Conservation (phyloP, 2,888 invertebrate genomes). For the Microplitis manilae region DNA sequence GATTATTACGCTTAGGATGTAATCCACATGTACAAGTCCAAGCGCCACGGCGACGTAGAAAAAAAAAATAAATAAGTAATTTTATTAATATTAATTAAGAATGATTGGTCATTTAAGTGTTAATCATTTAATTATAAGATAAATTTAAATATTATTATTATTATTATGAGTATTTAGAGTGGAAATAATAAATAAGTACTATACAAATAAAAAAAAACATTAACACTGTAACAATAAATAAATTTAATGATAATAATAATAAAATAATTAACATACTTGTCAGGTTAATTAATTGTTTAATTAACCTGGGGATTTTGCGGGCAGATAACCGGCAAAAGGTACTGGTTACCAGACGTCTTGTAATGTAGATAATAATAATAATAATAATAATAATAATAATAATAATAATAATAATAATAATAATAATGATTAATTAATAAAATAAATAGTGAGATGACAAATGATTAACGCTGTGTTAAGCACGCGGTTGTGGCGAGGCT, state of each 20-base stretch:
- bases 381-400: slow-evolving; percentile 12
- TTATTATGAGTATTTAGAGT: slow-evolving; percentile 50
- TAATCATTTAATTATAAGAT: slow-evolving; percentile 46
- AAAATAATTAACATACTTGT: slow-evolving; percentile 18
- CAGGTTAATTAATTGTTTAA: background rate
- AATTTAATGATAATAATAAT: slow-evolving; percentile 11
- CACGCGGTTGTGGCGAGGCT: slow-evolving; percentile 35
- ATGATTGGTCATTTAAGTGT: slow-evolving; percentile 51
- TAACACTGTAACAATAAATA: slow-evolving; percentile 6
- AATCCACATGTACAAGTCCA: slow-evolving; percentile 52
- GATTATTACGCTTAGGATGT: slow-evolving; percentile 53
- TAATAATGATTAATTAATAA: background rate
- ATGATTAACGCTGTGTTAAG: slow-evolving; percentile 32
- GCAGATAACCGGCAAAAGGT: slow-evolving; percentile 17
- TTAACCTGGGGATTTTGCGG: background rate
- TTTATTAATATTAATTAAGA: slow-evolving; percentile 38
- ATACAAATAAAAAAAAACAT: slow-evolving; percentile 27
- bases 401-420: background rate
- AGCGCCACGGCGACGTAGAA: slow-evolving; percentile 50
- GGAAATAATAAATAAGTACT: slow-evolving; percentile 35
- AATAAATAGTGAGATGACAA: slow-evolving; percentile 17
- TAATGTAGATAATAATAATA: slow-evolving; percentile 15
- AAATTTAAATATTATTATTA: slow-evolving; percentile 45
- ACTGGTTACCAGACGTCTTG: slow-evolving; percentile 31
- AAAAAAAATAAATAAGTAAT: slow-evolving; percentile 29